Base-by-base conservation (phyloP, 2,888 invertebrate species). In the Drosophila imparisetae region DNA sequence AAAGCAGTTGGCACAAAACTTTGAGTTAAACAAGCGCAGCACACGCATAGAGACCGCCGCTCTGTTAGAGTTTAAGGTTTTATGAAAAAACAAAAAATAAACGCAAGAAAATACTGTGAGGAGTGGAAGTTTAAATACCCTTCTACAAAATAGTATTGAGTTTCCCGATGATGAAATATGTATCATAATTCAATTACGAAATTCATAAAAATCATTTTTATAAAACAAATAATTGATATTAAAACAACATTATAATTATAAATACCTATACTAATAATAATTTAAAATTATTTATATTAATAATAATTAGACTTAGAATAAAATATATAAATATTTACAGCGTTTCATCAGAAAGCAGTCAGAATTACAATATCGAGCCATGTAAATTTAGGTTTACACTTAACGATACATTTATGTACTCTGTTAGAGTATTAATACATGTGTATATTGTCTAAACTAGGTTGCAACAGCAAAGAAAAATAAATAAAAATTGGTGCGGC, bases 1-100 rank as follows among this genome's bases (percentile, higher is more conserved):
- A 79, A 75, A 70, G 73, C 74, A 78, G 71, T 83, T 79, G 84
- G 86, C 80, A 80, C 80, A 76, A 79, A 76, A 83, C 72, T 86
- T 72, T 66, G 61, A 66, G 73, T 69, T 79, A 75, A 83, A 72
- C 79, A 72, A 72, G 86, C 73, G 64, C 67, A 64, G 76, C 53
- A 66, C 65, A 78, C 70, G 75, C 75, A 75, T 42, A 64, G 60
- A 70, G 59, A 67, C 59, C 72, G 71, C 52, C 38, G 27, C 65
- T 48, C 45, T 59, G 75, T 54, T 76, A 68, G 73, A 67, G 78
- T 63, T 72, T 78, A 65, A 60, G 63, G 75, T 72, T 65, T 78
- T 24, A 24, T 42, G 36, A 24, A 29, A 65, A 68, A 63, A 55
- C 32, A 66, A 70, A 64, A 52, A 58, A 60, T 38, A 64, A 65